Percentiles rank a stretch among this genome's conserved stretches.
Evolutionary conservation across 2,113 vertebrate genomes (phyloP).

Genomic region (Tricholaema leucomelas): DNA sequence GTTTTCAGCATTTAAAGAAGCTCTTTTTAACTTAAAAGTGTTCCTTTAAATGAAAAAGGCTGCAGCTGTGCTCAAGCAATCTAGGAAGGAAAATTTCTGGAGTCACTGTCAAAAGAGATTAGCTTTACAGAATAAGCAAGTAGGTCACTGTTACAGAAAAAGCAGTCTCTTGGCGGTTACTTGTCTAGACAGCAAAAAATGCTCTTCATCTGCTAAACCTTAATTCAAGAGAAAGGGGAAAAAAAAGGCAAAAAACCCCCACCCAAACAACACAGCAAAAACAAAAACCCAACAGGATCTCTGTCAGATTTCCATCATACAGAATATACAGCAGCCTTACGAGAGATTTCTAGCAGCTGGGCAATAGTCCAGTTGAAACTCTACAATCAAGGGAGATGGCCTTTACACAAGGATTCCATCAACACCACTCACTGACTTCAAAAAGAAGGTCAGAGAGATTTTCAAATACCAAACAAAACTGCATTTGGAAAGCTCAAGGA

Average conservation of each 20-base stretch:
- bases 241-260: no score
- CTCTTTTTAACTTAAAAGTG: slow-evolving; percentile 12
- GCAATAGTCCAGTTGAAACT: slow-evolving; percentile 6
- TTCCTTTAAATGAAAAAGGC: slow-evolving; percentile 46
- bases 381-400: slow-evolving; percentile 1
- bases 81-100: slow-evolving; percentile 65
- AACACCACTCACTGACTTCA: slow-evolving; percentile 8
- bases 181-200: slow-evolving; percentile 66
- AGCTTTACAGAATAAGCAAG: slow-evolving; percentile 66
- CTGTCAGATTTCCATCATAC: slow-evolving; percentile 24
- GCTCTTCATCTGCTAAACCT: slow-evolving; percentile 49
- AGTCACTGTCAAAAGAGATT: slow-evolving; percentile 68
- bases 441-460: slow-evolving; percentile 15
- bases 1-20: background rate
- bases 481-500: slow-evolving; percentile 1
- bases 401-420: slow-evolving; percentile 30
- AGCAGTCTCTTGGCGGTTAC: slow-evolving; percentile 23
- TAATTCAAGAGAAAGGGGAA: background rate
- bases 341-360: background rate
- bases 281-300: background rate
- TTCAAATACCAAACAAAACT: slow-evolving; percentile 34
- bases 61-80: slow-evolving; percentile 53
- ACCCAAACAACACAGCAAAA: background rate
- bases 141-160: slow-evolving; percentile 73
- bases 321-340: background rate